Conservation (phyloP, 2,888 invertebrate species). For the Spialia ferax region DNA sequence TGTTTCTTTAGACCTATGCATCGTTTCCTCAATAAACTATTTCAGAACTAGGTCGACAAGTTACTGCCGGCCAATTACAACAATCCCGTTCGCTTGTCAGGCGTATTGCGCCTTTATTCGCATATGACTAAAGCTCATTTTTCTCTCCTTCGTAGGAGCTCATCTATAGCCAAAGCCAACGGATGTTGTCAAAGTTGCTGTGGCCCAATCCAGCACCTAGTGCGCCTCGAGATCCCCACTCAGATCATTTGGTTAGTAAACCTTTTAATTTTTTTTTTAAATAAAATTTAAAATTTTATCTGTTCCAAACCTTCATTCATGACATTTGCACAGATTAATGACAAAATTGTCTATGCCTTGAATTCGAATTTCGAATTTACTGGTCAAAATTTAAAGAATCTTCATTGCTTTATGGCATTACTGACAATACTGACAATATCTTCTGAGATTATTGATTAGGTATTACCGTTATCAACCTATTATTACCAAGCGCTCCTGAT, state of each 20-base stretch:
- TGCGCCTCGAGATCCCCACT: constrained; percentile 84
- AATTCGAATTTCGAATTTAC: neutral
- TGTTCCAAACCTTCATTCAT: constrained; percentile 11
- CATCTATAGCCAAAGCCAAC: constrained; percentile 87
- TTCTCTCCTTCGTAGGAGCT: constrained; percentile 86
- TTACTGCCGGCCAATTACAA: constrained; percentile 40
- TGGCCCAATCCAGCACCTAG: constrained; percentile 85
- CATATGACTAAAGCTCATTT: constrained; percentile 79
- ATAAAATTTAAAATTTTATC: too few species aligned
- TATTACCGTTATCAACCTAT: neutral
- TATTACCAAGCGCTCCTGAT: neutral
- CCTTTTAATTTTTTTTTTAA: constrained; percentile 67
- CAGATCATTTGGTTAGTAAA: constrained; percentile 87
- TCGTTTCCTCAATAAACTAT: constrained; percentile 39
- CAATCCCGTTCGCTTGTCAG: constrained; percentile 50
- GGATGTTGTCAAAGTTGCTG: constrained; percentile 87
- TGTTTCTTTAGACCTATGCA: constrained; percentile 35
- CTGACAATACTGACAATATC: too few species aligned
- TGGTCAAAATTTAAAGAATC: neutral
- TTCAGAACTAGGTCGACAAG: constrained; percentile 39
- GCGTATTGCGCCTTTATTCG: constrained; percentile 70
- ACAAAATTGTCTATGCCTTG: neutral
- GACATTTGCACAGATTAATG: neutral
- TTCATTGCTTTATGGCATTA: too few species aligned
- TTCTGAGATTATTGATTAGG: neutral